A percentile compares a stretch with the other conserved stretches of the same genome.
These are phyloP conservation scores for Ecliptopera silaceata DNA, from an alignment of 2,888 invertebrate genomes.

Conservation along the genomic window DNA sequence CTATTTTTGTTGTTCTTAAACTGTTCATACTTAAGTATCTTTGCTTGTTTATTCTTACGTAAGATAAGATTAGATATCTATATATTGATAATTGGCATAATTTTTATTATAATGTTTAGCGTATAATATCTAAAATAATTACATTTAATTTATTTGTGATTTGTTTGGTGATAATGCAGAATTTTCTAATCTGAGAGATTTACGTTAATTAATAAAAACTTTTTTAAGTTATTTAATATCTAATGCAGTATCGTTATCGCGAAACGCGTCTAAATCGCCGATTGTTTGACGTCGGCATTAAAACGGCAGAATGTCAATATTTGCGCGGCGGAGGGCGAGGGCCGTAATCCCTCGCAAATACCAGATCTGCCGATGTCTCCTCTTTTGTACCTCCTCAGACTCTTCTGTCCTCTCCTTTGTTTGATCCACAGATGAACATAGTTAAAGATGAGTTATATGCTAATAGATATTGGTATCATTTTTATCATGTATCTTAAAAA, in stretches of 20 bases:
- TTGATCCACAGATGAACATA: background rate
- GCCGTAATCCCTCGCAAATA: conserved; percentile 75
- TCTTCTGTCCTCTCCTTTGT: conserved; percentile 33
- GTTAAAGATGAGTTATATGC: background rate
- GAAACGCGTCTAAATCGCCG: conserved; percentile 65
- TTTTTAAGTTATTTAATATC: background rate
- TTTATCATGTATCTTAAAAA: too few relatives aligned
- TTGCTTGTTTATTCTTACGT: too few relatives aligned
- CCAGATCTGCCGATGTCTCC: conserved; percentile 61
- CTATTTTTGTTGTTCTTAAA: too few relatives aligned
- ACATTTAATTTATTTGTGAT: too few relatives aligned
- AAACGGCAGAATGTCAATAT: conserved; percentile 82
- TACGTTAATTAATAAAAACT: too few relatives aligned
- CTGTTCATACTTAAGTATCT: too few relatives aligned
- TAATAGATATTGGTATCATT: background rate
- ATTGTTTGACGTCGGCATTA: conserved; percentile 82
- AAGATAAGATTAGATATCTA: too few relatives aligned
- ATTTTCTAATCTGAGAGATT: too few relatives aligned
- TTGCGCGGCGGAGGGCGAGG: conserved; percentile 62
- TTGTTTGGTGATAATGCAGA: too few relatives aligned
- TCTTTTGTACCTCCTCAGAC: conserved; percentile 44
- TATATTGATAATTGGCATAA: too few relatives aligned
- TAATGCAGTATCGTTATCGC: conserved; percentile 36
- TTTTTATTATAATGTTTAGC: too few relatives aligned
- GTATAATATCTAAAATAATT: too few relatives aligned